These are phyloP conservation scores for Zaprionus bogoriensis DNA, from an alignment of 2,888 invertebrate species.

Conservation along the genomic window DNA sequence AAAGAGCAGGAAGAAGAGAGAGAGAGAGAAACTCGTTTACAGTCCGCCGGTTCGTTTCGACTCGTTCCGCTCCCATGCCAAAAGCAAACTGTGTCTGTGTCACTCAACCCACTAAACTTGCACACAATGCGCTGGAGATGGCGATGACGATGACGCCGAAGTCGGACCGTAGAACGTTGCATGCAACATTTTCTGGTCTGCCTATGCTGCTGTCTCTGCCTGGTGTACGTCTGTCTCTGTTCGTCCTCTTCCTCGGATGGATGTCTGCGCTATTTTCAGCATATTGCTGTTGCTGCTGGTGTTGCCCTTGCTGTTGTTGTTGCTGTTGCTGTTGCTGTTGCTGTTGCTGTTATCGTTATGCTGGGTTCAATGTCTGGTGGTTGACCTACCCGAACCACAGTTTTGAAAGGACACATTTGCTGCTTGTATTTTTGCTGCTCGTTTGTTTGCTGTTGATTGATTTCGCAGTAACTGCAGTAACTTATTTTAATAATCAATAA, in stretches of 20 bases:
- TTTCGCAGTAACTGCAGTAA: neutral
- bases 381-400: slow-evolving; percentile 79
- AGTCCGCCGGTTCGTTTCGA: slow-evolving; percentile 10
- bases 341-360: slow-evolving; percentile 17
- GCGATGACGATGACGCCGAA: slow-evolving; percentile 25
- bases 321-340: slow-evolving; percentile 6
- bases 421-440: slow-evolving; percentile 12
- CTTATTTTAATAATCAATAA: too few relatives aligned
- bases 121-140: slow-evolving; percentile 55
- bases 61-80: slow-evolving; percentile 58
- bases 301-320: slow-evolving; percentile 34
- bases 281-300: slow-evolving; percentile 38
- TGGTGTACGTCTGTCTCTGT: slow-evolving; percentile 3
- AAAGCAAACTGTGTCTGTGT: slow-evolving; percentile 74
- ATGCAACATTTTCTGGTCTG: slow-evolving; percentile 4
- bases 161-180: slow-evolving; percentile 35
- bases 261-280: slow-evolving; percentile 7
- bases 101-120: slow-evolving; percentile 77
- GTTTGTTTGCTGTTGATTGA: slow-evolving; percentile 52
- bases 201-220: neutral
- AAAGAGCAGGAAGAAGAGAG: slow-evolving; percentile 6
- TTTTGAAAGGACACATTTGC: slow-evolving; percentile 54
- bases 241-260: slow-evolving; percentile 9
- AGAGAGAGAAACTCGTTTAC: slow-evolving; percentile 49
- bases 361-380: slow-evolving; percentile 80